Evolutionary conservation across 2,888 invertebrate species (phyloP), one percentile per base, ranked within the genome.

Genomic region (Apotomis capreana): DNA sequence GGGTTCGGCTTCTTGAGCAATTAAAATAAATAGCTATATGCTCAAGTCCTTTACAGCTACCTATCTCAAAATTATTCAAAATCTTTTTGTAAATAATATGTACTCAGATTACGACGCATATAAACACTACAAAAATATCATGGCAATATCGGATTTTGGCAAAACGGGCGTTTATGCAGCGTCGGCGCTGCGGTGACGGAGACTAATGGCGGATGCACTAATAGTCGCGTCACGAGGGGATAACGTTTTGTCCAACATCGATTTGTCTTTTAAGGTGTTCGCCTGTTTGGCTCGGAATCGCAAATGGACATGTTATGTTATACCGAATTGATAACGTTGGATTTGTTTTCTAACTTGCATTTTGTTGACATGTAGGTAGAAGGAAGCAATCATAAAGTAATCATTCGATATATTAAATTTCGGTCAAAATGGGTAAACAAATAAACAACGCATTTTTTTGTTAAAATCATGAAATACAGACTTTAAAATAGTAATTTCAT

Each of bases 161-260:
- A 69, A 69, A 68, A 69, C 63, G 63, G 70, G 12, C 69, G 68
- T 67, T 65, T 74, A 68, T 68, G 79, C 80, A 79, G 83, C 84
- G 88, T 89, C 89, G 88, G 86, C 87, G 88, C 83, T 86, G 85
- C 81, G 82, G 78, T 89, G 92, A 92, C 92, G 89, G 87, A 87
- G 93, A 94, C 91, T 92, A 94, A 94, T 94, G 94, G 93, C 88
- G 84, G 88, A 93, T 93, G 93, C 93, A 92, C 92, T 93, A 93
- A 93, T 93, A 93, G 94, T 92, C 88, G 89, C 58, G 85, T 93
- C 92, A 92, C 84, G 85, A 85, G 89, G 86, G 89, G 87, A 91
- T 91, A 91, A 89, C 64, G 71, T 72, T 75, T 69, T 75, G 61
- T 68, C 36, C 84, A 80, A 55, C 65, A 87, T 84, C 86, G 86